Base-by-base conservation (phyloP, 2,113 vertebrate species). In the Cololabis saira region DNA sequence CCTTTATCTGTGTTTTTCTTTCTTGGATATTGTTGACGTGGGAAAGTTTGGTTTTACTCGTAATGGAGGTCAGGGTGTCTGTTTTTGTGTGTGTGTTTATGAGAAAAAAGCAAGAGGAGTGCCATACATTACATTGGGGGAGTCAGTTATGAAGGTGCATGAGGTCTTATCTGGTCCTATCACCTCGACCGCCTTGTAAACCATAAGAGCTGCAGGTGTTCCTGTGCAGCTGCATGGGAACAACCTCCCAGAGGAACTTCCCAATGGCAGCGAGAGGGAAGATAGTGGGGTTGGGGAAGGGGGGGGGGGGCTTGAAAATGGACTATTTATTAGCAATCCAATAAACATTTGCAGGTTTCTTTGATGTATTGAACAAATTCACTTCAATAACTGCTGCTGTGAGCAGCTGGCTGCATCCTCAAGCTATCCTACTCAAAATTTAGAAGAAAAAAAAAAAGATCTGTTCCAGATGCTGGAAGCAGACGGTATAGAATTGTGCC, bases 41-140 rank as follows among this genome's bases (percentile, higher is more conserved):
- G 85, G 89, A 91, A 91, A 86, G 76, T 85, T 82, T 89, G 91
- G 87, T 88, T 93, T 86, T 71, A 48, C 45, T 83, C 80, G 70
- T 85, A 90, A 91, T 88, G 83, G 90, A 93, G 92, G 90, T 90
- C 89, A 89, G 43, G 47, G 63, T 53, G 61, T 66, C 58, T 70
- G 67, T 74, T 70, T 51, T 49, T 52, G 66, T 71, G 66, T 51
- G 65, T 57, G 60, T 60, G 75, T 56, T 53, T 64, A 62, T 63
- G 84, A 74, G 76, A 78, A 67, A 68, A 43, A 2, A 11, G 61
- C 68, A 71, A 79, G 83, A 77, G 79, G 73, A 84, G 78, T 75
- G 27, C 57, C 50, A 67, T 51, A 57, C 54, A 49, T 76, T 57
- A 19, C 74, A 42, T 42, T 51, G 27, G 37, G 58, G 52, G 71